Evolutionary conservation across 2,797 vertebrate genomes (phyloP), one percentile per base, ranked within the genome.

Genomic region (Sus cebifrons): DNA sequence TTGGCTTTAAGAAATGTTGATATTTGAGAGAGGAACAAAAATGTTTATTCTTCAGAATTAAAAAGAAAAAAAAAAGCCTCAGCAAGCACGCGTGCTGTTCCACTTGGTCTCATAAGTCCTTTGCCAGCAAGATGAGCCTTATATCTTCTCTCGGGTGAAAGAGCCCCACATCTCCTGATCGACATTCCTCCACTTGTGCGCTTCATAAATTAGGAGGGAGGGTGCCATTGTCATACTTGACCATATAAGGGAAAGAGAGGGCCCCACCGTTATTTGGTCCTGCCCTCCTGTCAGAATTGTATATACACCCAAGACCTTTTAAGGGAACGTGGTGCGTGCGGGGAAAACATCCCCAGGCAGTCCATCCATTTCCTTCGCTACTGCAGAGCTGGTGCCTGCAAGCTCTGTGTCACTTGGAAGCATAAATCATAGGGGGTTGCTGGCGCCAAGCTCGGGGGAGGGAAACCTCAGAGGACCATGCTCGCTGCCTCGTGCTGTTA

Each of bases 271-370:
- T 98, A 95, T 96, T 98, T 95, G 97, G 97, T 96, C 97, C 89
- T 98, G 89, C 96, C 98, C 92, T 95, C 21, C 0, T 97, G 92
- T 96, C 96, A 97, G 93, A 49, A 73, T 70, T 89, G 97, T 96
- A 95, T 97, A 97, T 84, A 91, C 84, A 73, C 96, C 96, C 79
- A 86, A 98, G 97, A 86, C 98, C 99, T 98, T 99, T 98, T 99
- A 99, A 98, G 98, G 99, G 95, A 98, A 98, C 27, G 15, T 1
- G 20, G 94, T 97, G 56, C 18, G 84, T 96, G 60, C 65, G 79
- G 91, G 96, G 86, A 96, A 98, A 97, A 97, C 97, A 97, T 97
- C 96, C 97, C 97, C 65, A 93, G 97, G 98, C 94, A 96, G 96
- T 86, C 77, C 95, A 96, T 98, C 96, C 91, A 95, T 98, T 98